Evolutionary conservation across 1,140 invertebrate species (phyloP), one percentile per base, ranked within the genome.

Genomic region (Wasmannia auropunctata): DNA sequence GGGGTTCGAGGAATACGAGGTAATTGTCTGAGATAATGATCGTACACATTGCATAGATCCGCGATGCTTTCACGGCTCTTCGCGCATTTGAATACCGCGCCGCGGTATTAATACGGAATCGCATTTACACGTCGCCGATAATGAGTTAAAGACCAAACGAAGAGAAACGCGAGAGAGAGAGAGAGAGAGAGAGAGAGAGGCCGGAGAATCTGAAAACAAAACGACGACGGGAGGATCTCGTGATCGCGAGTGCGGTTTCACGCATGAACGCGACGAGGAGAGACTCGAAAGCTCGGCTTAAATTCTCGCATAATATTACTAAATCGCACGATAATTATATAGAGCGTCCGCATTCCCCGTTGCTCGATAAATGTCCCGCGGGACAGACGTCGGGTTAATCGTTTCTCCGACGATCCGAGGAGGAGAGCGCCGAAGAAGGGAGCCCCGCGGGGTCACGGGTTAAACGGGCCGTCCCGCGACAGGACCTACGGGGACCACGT

Each of bases 21-120:
- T 91, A 91, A 92, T 92, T 92, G 89, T 92, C 89, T 86, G 77
- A 87, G 86, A 86, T 91, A 91, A 91, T 85, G 86, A 91, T 88
- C 84, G 76, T 63, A 85, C 86, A 84, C 46, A 67, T 62, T 37
- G 80, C 79, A 72, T 72, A 72, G 79, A 81, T 81, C 65, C 65
- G 77, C 63, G 37, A 79, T 84, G 86, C 85, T 79, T n/a, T 83
- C 69, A 49, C 60, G 46, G 54, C 40, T 76, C 49, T 43, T 14
- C 31, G 56, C 46, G 40, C 56, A 69, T 54, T 56, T 37, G 62
- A 81, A 81, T 67, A 58, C 22, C 83, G 19, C 43, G n/a, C n/a
- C n/a, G n/a, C 75, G 60, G 58, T 83, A 83, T 83, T 72, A 83
- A 74, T 60, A 11, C 40, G 14, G 34, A 83, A 83, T 83, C 67